Conservation (phyloP, 2,797 vertebrate genomes). For the Syndactyla subalaris region DNA sequence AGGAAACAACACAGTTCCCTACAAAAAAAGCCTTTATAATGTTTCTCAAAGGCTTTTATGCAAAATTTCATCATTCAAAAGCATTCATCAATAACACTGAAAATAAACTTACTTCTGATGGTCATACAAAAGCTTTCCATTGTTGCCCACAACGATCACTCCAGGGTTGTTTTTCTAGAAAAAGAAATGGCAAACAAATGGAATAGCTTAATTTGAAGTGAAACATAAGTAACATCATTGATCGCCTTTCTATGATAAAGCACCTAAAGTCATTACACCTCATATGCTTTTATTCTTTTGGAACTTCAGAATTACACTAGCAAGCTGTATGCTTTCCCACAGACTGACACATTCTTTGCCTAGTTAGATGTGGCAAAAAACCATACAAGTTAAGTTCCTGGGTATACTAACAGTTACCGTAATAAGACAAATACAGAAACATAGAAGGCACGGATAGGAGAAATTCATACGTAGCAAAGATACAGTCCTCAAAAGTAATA, state of each 20-base stretch:
- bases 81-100: not conserved
- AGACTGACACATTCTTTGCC: not conserved
- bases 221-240: not conserved
- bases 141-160: slow-evolving; percentile 93
- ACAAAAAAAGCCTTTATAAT: not conserved
- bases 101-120: slow-evolving; percentile 85
- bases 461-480: not conserved
- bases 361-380: not conserved
- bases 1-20: not conserved
- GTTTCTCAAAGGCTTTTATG: not conserved
- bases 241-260: not conserved
- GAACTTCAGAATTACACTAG: not conserved
- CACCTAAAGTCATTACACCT: not conserved
- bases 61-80: not conserved
- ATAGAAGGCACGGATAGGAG: not conserved
- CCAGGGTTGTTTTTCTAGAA: slow-evolving; percentile 96
- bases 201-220: not conserved
- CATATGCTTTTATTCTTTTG: not conserved
- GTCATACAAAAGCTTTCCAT: slow-evolving; percentile 92
- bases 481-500: not conserved
- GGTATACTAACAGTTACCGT: not conserved
- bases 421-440: not conserved
- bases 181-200: not conserved
- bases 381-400: not conserved
- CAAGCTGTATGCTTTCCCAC: not conserved